These are phyloP conservation scores for Lithophane socia DNA, from an alignment of 2,888 invertebrate species.

Conservation along the genomic window DNA sequence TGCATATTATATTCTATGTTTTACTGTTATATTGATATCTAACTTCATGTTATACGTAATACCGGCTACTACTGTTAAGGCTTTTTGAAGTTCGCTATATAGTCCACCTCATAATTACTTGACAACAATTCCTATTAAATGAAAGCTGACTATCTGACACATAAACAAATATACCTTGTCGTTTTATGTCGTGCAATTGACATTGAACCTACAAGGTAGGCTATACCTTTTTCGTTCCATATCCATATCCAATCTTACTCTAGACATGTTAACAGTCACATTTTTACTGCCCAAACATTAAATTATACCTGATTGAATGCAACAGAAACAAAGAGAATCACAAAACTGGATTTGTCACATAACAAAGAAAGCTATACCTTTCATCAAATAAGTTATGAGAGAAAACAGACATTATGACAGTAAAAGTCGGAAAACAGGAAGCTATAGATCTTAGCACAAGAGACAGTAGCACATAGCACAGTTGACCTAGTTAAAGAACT, in stretches of 20 bases:
- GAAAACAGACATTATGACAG: constrained; percentile 20
- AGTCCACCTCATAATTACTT: not conserved
- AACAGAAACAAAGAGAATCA: not conserved
- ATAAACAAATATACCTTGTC: not conserved
- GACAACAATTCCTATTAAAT: not conserved
- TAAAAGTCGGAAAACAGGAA: constrained; percentile 30
- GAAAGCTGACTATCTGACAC: not conserved
- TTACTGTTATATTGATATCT: constrained; percentile 15
- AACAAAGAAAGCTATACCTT: not conserved
- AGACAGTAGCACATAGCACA: constrained; percentile 23
- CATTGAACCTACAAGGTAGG: not conserved
- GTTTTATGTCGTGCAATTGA: not conserved
- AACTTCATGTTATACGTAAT: not conserved
- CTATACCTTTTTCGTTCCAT: not conserved
- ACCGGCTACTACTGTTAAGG: not conserved
- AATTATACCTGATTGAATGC: not conserved
- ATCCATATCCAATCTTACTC: not conserved
- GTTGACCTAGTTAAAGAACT: constrained; percentile 30
- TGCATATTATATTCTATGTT: constrained; percentile 7
- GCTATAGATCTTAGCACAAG: constrained; percentile 29
- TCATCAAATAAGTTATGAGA: constrained; percentile 9
- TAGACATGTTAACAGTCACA: not conserved
- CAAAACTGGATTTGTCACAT: not conserved
- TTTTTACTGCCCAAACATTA: not conserved
- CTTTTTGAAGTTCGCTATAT: not conserved